phyloP scores from a whole-genome alignment of 2,888 invertebrate species.

The Agriopis aurantiaria region DNA sequence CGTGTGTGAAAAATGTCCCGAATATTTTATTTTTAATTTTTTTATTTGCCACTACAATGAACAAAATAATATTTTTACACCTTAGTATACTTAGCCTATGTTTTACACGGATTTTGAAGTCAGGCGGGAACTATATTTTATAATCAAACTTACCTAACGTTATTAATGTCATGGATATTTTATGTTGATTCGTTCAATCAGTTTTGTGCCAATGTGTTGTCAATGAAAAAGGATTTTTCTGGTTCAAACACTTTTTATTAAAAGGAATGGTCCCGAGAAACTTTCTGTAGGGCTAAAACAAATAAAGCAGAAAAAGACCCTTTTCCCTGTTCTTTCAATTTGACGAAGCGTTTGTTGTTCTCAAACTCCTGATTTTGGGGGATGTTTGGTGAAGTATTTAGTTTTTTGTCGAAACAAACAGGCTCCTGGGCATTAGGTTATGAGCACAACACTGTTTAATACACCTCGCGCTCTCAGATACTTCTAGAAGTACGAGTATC shows the following conservation, averaged over 20 bases:
- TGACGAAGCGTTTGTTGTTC: slow-evolving; percentile 16
- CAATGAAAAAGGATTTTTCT: background rate
- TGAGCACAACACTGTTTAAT: background rate
- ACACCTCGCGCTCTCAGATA: too few relatives aligned
- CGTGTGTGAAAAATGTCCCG: too few relatives aligned
- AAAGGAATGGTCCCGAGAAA: slow-evolving; percentile 3
- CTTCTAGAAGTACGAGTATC: too few relatives aligned
- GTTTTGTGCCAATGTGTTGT: background rate
- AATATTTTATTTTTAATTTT: too few relatives aligned
- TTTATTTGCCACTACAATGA: too few relatives aligned
- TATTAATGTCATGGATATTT: background rate
- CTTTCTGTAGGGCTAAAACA: slow-evolving; percentile 2
- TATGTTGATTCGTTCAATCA: background rate
- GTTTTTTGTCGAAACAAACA: background rate
- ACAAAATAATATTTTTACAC: too few relatives aligned
- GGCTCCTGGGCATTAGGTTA: background rate
- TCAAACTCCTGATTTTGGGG: slow-evolving; percentile 3
- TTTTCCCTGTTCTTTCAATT: slow-evolving; percentile 17
- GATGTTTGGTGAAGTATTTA: slow-evolving; percentile 3
- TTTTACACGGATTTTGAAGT: too few relatives aligned
- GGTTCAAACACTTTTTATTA: slow-evolving; percentile 7
- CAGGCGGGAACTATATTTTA: too few relatives aligned
- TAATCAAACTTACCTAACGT: too few relatives aligned
- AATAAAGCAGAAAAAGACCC: background rate
- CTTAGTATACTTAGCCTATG: too few relatives aligned